A percentile compares a stretch with the other conserved stretches of the same genome.
phyloP scores from a whole-genome alignment of 2,797 vertebrate genomes.

The Apogon hyalosoma region DNA sequence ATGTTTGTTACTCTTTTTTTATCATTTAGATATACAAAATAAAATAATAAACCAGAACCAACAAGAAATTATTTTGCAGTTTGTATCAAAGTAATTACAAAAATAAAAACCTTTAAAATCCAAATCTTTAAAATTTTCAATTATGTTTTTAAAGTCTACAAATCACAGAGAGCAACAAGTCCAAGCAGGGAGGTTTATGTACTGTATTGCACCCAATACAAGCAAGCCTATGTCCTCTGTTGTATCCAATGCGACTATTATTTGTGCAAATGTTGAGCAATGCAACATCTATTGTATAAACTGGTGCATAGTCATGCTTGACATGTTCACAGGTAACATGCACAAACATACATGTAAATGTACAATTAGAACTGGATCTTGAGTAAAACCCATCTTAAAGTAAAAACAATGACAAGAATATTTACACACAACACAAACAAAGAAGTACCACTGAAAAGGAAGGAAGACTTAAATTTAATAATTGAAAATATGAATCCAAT shows the following conservation, averaged over 20 bases:
- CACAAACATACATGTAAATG: conserved; percentile 73
- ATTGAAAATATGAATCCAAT: conserved; percentile 68
- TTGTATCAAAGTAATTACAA: conserved; percentile 89
- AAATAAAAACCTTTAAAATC: conserved; percentile 85
- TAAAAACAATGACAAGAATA: conserved; percentile 63
- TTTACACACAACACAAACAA: conserved; percentile 69
- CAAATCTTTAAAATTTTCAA: conserved; percentile 70
- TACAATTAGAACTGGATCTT: conserved; percentile 62
- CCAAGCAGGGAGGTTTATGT: conserved; percentile 63
- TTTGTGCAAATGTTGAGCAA: conserved; percentile 73
- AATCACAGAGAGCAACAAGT: conserved; percentile 73
- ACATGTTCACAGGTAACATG: conserved; percentile 86
- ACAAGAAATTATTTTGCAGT: conserved; percentile 70
- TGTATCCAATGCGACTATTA: conserved; percentile 62
- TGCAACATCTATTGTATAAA: conserved; percentile 74
- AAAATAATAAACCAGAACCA: conserved; percentile 63
- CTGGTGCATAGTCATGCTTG: conserved; percentile 84
- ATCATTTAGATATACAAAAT: conserved; percentile 66
- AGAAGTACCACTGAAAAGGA: conserved; percentile 69
- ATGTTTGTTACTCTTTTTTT: conserved; percentile 31
- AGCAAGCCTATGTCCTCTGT: conserved; percentile 50
- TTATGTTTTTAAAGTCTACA: conserved; percentile 64
- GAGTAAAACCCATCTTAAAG: conserved; percentile 61
- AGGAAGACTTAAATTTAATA: conserved; percentile 76
- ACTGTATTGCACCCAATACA: conserved; percentile 66